Percentiles rank a stretch among this genome's conserved stretches.
Evolutionary conservation across 2,888 invertebrate genomes (phyloP).

Genomic region (Dichetophora obliterata): DNA sequence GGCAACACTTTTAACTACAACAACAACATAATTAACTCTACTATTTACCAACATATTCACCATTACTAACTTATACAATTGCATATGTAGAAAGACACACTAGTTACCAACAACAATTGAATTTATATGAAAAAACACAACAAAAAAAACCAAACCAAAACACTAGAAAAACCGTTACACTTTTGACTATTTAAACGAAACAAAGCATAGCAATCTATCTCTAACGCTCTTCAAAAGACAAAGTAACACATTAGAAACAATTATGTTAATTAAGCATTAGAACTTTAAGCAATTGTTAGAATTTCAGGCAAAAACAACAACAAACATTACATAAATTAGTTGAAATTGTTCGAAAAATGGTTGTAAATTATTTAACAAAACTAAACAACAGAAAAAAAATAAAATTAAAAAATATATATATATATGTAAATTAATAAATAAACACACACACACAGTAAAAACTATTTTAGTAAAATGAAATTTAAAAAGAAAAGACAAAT

Average conservation of each 20-base stretch:
- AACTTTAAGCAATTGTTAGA: conserved; percentile 40
- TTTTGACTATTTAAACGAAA: not conserved
- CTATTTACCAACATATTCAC: conserved; percentile 23
- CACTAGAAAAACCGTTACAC: not conserved
- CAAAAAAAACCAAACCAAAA: not conserved
- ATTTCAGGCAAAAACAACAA: conserved; percentile 46
- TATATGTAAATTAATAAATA: conserved; percentile 14
- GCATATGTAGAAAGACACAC: conserved; percentile 31
- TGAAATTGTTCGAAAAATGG: conserved; percentile 35
- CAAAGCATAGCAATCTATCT: not conserved
- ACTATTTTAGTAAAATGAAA: conserved; percentile 16
- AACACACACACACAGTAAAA: conserved; percentile 23
- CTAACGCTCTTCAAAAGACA: not conserved
- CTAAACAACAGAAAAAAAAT: conserved; percentile 46
- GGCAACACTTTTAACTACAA: not conserved
- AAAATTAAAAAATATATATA: not conserved
- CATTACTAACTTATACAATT: not conserved
- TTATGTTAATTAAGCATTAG: conserved; percentile 10
- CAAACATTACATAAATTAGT: conserved; percentile 29
- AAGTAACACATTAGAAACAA: not conserved
- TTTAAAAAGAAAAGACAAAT: conserved; percentile 33
- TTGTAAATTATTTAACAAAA: conserved; percentile 24
- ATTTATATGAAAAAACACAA: not conserved
- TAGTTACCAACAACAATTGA: conserved; percentile 18
- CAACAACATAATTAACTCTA: conserved; percentile 5